phyloP scores from a whole-genome alignment of 2,797 vertebrate species.

The Anguilla pacifica region DNA sequence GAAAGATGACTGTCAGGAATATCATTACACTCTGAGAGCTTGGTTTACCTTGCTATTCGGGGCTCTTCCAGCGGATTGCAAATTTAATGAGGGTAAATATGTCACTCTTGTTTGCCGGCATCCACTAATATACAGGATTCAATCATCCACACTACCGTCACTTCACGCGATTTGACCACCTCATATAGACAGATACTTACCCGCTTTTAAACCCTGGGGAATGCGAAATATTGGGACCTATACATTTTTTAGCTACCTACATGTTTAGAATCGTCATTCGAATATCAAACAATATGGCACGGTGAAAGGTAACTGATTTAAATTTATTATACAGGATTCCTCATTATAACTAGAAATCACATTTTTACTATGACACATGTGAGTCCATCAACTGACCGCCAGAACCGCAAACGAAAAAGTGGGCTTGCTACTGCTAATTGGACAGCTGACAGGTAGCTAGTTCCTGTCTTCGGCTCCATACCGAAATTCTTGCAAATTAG shows the following conservation, averaged over 20 bases:
- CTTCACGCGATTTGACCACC: background rate
- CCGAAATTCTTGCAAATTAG: background rate
- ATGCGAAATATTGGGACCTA: background rate
- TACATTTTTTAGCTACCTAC: background rate
- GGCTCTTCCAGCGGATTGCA: background rate
- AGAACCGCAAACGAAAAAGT: background rate
- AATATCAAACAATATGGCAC: background rate
- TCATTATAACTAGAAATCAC: background rate
- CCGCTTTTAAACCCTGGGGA: background rate
- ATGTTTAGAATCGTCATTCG: background rate
- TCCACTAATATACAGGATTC: background rate
- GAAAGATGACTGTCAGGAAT: background rate
- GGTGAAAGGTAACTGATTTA: background rate
- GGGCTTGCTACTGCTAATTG: background rate
- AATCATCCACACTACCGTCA: slow-evolving; percentile 8
- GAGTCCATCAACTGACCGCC: background rate
- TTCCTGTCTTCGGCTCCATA: background rate
- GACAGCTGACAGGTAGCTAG: background rate
- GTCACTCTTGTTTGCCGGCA: background rate
- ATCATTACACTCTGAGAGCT: background rate
- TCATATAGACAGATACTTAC: background rate
- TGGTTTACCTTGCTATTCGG: background rate
- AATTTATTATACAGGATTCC: background rate
- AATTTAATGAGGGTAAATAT: slow-evolving; percentile 20
- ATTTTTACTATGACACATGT: background rate